Evolutionary conservation across 2,113 vertebrate species (phyloP).

Genomic region (Ariopsis seemanni): DNA sequence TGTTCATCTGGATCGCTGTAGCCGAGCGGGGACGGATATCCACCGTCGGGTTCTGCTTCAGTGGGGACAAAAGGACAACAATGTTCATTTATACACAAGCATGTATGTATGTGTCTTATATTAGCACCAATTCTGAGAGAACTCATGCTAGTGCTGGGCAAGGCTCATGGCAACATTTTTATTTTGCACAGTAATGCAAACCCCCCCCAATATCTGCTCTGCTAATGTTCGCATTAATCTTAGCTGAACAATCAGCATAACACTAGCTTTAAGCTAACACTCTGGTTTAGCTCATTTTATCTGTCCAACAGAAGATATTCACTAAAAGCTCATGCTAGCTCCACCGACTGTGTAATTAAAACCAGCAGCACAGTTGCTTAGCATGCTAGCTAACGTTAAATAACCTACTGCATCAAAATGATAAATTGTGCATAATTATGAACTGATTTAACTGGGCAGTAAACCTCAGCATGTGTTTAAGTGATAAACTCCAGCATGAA

Average conservation of each 20-base stretch:
- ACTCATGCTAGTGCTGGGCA: slow-evolving; percentile 61
- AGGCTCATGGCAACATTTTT: background rate
- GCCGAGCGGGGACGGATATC: slow-evolving; percentile 97
- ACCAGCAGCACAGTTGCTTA: background rate
- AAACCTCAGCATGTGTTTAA: background rate
- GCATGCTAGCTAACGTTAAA: background rate
- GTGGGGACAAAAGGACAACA: background rate
- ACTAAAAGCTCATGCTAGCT: background rate
- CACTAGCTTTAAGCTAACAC: background rate
- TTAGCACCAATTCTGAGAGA: background rate
- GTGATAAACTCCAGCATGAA: background rate
- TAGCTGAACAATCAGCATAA: background rate
- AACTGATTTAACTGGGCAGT: background rate
- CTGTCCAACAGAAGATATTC: background rate
- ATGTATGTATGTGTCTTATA: background rate
- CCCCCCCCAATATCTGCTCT: too few species aligned
- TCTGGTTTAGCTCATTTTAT: background rate
- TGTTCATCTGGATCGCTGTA: slow-evolving; percentile 98
- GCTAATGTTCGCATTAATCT: background rate
- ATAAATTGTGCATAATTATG: background rate
- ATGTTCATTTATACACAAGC: background rate
- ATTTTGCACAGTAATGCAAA: background rate
- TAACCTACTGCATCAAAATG: background rate
- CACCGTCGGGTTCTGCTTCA: slow-evolving; percentile 91
- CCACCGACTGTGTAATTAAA: background rate